These are phyloP conservation scores for Macquaria australasica DNA, from an alignment of 2,113 vertebrate species.

Conservation along the genomic window DNA sequence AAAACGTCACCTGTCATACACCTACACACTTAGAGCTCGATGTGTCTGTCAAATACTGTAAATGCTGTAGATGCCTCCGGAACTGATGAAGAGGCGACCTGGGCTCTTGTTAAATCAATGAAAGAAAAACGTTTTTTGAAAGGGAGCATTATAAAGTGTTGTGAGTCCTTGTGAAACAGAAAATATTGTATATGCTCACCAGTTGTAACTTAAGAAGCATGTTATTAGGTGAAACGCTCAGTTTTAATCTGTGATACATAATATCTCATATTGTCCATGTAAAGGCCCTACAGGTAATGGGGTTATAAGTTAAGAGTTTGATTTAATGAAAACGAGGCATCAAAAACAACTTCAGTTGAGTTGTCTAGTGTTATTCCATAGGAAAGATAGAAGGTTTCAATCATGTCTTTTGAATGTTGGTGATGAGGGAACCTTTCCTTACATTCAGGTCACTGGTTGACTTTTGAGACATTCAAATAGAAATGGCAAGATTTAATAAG, in stretches of 20 bases:
- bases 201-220: neutral
- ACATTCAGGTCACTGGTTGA: neutral
- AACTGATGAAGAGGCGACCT: too few species aligned
- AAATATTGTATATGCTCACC: neutral
- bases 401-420: neutral
- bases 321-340: neutral
- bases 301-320: neutral
- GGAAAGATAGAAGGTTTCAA: neutral
- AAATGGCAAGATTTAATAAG: neutral
- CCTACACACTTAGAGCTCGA: neutral
- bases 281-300: neutral
- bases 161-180: too few species aligned
- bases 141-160: too few species aligned
- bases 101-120: too few species aligned
- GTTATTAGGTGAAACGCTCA: neutral
- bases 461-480: neutral
- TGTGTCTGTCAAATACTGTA: neutral
- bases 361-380: neutral
- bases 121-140: too few species aligned
- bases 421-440: too few species aligned
- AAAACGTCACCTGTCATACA: slow-evolving; percentile 18
- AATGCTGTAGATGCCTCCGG: neutral
- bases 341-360: neutral
- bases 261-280: too few species aligned
- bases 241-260: neutral